Evolutionary conservation across 2,797 vertebrate species (phyloP), one percentile per base, ranked within the genome.

Genomic region (Jordanella pulchra): DNA sequence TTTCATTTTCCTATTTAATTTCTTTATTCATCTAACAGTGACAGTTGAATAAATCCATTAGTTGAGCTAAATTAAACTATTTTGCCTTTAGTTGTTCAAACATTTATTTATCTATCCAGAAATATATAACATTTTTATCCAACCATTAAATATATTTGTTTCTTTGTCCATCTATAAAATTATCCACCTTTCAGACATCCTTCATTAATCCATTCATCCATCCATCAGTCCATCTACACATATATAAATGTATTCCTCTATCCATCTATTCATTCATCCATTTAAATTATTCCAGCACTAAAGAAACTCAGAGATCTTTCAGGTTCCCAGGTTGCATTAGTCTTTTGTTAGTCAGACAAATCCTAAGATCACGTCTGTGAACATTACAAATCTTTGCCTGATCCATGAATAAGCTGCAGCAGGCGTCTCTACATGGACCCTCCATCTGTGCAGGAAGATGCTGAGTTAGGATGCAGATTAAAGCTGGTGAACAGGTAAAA

Each of bases 171-270:
- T 50, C 1, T 10, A 53, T 53, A 23, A 23, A 53, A 14, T 45
- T 45, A 45, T 45, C 44, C 14, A 39, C 9, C 35, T 39, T 39
- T 39, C 35, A 39, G 35, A 39, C 9, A 39, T 39, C 35, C 35
- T 39, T 39, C 5, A 39, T 39, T 39, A 39, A 39, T 39, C 23
- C 1, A 3, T 53, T 10, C 7, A n/a, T 12, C 4, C 50, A 23
- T n/a, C 9, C 6, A n/a, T 11, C 3, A 9, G n/a, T 53, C 7
- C 1, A 21, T 23, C 18, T 0, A 21, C 1, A 1, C 7, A n/a
- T 23, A 1, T 23, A 6, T 48, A 7, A 2, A 11, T 53, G 2
- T n/a, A 53, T 53, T 11, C 9, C n/a, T 53, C 50, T 1, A n/a
- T 53, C 50, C 21, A n/a, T 51, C 21, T 23, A 7, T 51, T 51